These are phyloP conservation scores for Andricus quercusramuli DNA, from an alignment of 2,888 invertebrate species.

Conservation along the genomic window DNA sequence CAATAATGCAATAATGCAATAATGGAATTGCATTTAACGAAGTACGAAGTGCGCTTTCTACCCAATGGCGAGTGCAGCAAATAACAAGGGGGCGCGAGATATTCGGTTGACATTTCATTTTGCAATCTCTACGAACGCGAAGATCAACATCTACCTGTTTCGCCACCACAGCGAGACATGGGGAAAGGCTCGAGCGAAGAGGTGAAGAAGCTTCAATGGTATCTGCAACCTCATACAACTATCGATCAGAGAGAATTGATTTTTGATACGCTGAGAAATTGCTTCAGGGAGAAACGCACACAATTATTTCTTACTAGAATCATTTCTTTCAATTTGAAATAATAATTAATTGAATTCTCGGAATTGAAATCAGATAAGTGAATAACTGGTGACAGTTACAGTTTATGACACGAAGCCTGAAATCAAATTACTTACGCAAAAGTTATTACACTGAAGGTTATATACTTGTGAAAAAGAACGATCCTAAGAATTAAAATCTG, in stretches of 20 bases:
- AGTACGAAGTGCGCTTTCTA: slow-evolving; percentile 26
- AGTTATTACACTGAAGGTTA: not conserved
- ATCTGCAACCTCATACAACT: slow-evolving; percentile 33
- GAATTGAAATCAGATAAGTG: no score
- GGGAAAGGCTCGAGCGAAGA: slow-evolving; percentile 46
- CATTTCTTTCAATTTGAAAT: no score
- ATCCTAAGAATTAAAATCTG: no score
- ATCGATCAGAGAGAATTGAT: slow-evolving; percentile 20
- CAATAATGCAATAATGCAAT: slow-evolving; percentile 10
- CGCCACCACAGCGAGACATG: slow-evolving; percentile 37
- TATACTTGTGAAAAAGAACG: not conserved
- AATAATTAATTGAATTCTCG: no score
- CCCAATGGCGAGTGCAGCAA: slow-evolving; percentile 38
- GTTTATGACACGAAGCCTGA: no score
- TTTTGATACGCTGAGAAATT: slow-evolving; percentile 4
- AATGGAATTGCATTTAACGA: slow-evolving; percentile 22
- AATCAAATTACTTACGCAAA: no score
- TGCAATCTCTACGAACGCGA: slow-evolving; percentile 44
- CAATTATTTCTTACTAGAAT: no score
- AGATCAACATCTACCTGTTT: slow-evolving; percentile 41
- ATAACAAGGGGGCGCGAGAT: slow-evolving; percentile 45
- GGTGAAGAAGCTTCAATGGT: slow-evolving; percentile 37
- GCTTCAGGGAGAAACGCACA: not conserved
- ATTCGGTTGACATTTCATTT: slow-evolving; percentile 52
- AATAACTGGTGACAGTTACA: no score